phyloP scores from a whole-genome alignment of 2,113 vertebrate species.

The Passer domesticus region DNA sequence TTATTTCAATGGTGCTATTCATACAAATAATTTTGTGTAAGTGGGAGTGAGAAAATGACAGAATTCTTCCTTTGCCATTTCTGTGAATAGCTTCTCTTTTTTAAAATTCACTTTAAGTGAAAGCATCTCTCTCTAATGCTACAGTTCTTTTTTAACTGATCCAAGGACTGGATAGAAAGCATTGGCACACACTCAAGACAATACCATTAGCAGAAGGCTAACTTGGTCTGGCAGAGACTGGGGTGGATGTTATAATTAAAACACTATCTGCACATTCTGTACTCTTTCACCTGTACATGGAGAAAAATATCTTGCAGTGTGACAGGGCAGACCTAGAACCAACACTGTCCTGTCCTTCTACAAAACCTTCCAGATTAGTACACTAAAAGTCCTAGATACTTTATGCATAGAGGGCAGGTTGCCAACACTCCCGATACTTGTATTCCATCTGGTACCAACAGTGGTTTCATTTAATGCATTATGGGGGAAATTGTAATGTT shows the following conservation, averaged over 20 bases:
- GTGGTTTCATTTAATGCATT: not conserved
- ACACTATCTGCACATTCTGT: not conserved
- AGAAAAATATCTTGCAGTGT: not conserved
- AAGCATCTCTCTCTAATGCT: not conserved
- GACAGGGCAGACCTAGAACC: not conserved
- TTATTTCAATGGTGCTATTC: not conserved
- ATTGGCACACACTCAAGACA: not conserved
- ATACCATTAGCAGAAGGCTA: not conserved
- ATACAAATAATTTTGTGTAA: not conserved
- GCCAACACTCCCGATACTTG: not conserved
- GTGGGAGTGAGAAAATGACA: not conserved
- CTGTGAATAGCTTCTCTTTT: not conserved
- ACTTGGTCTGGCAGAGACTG: not conserved
- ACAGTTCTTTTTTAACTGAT: not conserved
- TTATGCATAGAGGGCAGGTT: accelerated
- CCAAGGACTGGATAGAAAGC: not conserved
- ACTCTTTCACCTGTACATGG: not conserved
- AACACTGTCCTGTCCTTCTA: not conserved
- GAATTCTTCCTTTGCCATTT: not conserved
- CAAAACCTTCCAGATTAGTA: not conserved
- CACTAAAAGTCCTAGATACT: not conserved
- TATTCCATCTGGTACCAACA: not conserved
- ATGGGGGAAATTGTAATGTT: not conserved
- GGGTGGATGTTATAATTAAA: not conserved
- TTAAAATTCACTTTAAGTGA: not conserved